phyloP scores from a whole-genome alignment of 2,888 invertebrate genomes.

The Platerodrilus igneus region DNA sequence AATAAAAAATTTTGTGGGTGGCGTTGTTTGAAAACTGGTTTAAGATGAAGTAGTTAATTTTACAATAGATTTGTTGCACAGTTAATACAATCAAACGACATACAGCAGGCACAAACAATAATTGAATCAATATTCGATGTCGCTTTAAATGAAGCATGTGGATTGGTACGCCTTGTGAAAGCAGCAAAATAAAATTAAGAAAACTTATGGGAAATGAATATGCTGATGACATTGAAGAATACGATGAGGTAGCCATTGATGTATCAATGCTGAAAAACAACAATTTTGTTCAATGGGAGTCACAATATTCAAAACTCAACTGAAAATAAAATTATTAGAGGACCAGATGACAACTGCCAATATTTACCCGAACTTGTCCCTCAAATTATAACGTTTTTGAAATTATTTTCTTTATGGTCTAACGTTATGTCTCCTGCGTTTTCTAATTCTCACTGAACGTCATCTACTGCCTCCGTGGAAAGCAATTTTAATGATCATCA shows the following conservation, averaged over 20 bases:
- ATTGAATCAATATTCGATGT: constrained; percentile 10
- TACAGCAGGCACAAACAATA: constrained; percentile 3
- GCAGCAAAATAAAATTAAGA: constrained; percentile 7
- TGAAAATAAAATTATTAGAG: constrained; percentile 9
- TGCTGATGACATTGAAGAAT: constrained; percentile 5
- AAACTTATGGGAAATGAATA: constrained; percentile 11
- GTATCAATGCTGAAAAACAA: neutral
- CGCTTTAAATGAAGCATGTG: constrained; percentile 11
- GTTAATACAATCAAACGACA: constrained; percentile 4
- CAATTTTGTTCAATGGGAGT: neutral
- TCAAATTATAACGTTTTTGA: constrained; percentile 17
- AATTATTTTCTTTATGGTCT: constrained; percentile 18
- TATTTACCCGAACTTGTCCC: constrained; percentile 16
- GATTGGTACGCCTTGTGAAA: constrained; percentile 8
- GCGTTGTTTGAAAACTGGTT: constrained; percentile 12
- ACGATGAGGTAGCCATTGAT: neutral
- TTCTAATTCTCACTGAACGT: constrained; percentile 8
- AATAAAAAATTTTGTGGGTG: too few relatives aligned
- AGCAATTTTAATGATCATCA: constrained; percentile 22
- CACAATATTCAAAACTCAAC: constrained; percentile 7
- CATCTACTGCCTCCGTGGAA: constrained; percentile 21
- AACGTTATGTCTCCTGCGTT: constrained; percentile 18
- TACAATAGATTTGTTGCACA: constrained; percentile 10
- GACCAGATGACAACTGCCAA: constrained; percentile 18
- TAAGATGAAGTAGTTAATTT: constrained; percentile 10